Base-by-base conservation (phyloP, 2,113 vertebrate genomes). In the Glareola pratincola region DNA sequence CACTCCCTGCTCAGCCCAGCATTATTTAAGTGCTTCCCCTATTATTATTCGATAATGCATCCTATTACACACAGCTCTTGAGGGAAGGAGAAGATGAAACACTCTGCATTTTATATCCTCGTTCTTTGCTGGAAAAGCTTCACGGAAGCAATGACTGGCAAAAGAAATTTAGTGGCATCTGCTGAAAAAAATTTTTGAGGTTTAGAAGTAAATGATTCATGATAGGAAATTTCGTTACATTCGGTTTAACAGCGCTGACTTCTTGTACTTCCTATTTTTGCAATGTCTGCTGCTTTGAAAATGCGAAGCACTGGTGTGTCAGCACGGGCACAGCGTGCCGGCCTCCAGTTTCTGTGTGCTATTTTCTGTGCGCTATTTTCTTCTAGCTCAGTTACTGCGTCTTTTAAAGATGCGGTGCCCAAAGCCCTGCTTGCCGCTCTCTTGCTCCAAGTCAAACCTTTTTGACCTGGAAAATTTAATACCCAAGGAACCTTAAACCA, bases 221-320 rank as follows among this genome's bases (percentile, higher is more conserved):
- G 63, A 73, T 69, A 36, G 51, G 53, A 15, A 72, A 78, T 78
- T 92, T 96, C 30, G 34, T 85, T 90, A 67, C 69, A 54, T 68
- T 89, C 67, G 57, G 43, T 57, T 90, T 85, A 91, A 56, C 67
- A 92, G 79, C 1, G 10, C 88, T 78, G 73, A 94, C 68, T 90
- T 90, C 74, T 94, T 88, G 8, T 30, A 48, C 92, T 96, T 85
- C 62, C 37, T 85, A 66, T 69, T 93, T 90, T 80, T 93, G 60
- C 82, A 80, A 36, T 5, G 30, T 34, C 85, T 78, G 67, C 82
- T 90, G 71, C 72, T 94, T 90, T 64, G 71, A 66, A 73, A 92
- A 66, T 2, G 9, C 3, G 9, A 85, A 80, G 37, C 41, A 5
- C 26, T 66, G 56, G n/a, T 79, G 50, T 88, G 86, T 77, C 91